Evolutionary conservation across 2,888 invertebrate genomes (phyloP), one percentile per base, ranked within the genome.

Genomic region (Apamea monoglypha): DNA sequence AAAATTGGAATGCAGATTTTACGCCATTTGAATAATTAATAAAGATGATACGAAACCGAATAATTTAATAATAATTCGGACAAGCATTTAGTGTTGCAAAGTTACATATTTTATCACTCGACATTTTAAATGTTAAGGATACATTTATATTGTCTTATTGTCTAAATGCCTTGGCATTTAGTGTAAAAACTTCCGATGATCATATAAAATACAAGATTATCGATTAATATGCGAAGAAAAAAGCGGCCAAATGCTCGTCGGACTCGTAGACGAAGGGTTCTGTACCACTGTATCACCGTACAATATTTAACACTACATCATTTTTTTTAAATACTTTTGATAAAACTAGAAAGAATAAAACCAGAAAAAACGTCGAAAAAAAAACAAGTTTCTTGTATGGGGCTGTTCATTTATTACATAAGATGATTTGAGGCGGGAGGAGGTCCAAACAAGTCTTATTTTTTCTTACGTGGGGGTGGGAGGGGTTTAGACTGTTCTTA

Each of bases 51-150:
- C 81, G 75, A 80, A 80, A 80, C 75, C 47, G 77, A 81, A 81
- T 80, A 80, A 76, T 77, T 81, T 67, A 71, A 80, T 80, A 74
- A 72, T 74, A 70, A 85, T 70, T 67, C 40, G 4, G 63, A 73
- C 25, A 67, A 82, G 25, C 36, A 67, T 83, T 78, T 76, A 50
- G 68, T 75, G 56, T 83, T 76, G 71, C 72, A 77, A 69, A 75
- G 76, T 79, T 84, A 66, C 78, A 83, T 76, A 81, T 87, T 81
- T 86, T 79, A 84, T 64, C 74, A 72, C 32, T 78, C 68, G 77
- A 80, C 76, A 70, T 84, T 85, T 80, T 14, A 89, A 89, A 89
- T 88, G 88, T 86, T 89, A 89, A 87, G 84, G 85, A 87, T 89
- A 67, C 2, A 72, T 77, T 70, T 88, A 59, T 85, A 63, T 12